phyloP scores from a whole-genome alignment of 2,113 vertebrate species.

The Microcebus griseorufus region DNA sequence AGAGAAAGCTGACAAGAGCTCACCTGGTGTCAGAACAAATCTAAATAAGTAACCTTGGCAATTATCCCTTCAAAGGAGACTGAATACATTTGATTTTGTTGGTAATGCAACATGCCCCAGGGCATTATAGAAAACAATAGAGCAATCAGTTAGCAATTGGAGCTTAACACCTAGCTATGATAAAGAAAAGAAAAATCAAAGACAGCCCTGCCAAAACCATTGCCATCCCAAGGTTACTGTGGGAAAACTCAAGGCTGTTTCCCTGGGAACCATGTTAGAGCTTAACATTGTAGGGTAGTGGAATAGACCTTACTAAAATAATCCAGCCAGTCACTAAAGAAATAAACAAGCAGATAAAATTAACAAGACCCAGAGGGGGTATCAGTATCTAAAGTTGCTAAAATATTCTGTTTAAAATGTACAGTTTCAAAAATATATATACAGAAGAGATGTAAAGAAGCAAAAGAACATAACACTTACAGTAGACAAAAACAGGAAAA shows the following conservation, averaged over 20 bases:
- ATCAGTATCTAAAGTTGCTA: neutral
- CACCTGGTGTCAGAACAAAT: neutral
- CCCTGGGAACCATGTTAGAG: neutral
- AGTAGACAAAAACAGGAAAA: neutral
- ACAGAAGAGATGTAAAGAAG: neutral
- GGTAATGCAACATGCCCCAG: neutral
- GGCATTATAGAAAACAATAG: neutral
- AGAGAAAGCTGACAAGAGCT: neutral
- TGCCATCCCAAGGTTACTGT: neutral
- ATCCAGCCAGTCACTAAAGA: neutral
- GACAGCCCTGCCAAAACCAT: neutral
- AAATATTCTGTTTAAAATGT: neutral
- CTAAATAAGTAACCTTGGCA: neutral
- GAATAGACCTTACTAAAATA: neutral
- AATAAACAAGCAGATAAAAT: neutral
- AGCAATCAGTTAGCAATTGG: neutral
- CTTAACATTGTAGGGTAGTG: neutral
- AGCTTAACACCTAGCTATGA: neutral
- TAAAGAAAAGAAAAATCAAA: neutral
- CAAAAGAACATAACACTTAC: neutral
- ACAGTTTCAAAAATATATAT: neutral
- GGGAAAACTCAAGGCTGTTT: neutral
- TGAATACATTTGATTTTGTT: neutral
- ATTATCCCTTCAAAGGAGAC: neutral
- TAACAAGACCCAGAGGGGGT: neutral